These are phyloP conservation scores for Lepus townsendii DNA, from an alignment of 2,797 vertebrate species.

Conservation along the genomic window DNA sequence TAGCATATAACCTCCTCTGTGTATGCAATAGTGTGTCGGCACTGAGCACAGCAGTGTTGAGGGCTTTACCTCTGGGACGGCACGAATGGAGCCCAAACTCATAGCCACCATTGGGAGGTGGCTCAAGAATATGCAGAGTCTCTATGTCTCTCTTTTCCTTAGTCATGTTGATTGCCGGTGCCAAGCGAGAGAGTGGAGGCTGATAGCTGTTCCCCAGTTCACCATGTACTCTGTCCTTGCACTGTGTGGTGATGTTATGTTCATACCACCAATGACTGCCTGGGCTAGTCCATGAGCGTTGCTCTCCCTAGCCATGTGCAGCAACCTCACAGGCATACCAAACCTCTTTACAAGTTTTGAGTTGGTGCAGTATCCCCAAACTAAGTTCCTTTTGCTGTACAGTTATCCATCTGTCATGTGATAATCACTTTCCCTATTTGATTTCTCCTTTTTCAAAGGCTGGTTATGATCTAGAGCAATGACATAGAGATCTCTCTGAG, in stretches of 20 bases:
- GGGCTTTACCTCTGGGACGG: conserved; percentile 95
- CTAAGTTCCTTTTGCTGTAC: conserved; percentile 95
- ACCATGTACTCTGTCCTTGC: conserved; percentile 96
- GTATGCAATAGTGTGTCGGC: conserved; percentile 95
- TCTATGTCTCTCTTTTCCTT: conserved; percentile 95
- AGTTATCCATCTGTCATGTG: conserved; percentile 96
- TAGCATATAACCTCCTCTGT: conserved; percentile 93
- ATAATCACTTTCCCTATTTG: conserved; percentile 98
- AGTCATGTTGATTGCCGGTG: conserved; percentile 96
- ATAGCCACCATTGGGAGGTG: conserved; percentile 91
- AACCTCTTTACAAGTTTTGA: conserved; percentile 94
- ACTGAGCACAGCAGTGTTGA: conserved; percentile 93
- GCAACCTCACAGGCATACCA: conserved; percentile 95
- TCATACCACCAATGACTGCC: conserved; percentile 96
- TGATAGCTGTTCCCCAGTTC: conserved; percentile 97
- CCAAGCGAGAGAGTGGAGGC: conserved; percentile 96
- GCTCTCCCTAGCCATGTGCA: conserved; percentile 94
- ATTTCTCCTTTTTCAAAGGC: conserved; percentile 95
- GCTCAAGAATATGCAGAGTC: conserved; percentile 92
- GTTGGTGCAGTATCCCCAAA: conserved; percentile 96
- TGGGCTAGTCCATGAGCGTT: conserved; percentile 95
- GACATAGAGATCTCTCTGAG: no score
- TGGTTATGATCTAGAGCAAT: conserved; percentile 95
- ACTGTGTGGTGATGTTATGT: conserved; percentile 95
- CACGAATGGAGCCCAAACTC: conserved; percentile 96